Conservation (phyloP, 1,140 invertebrate genomes). For the Cherax destructor region DNA sequence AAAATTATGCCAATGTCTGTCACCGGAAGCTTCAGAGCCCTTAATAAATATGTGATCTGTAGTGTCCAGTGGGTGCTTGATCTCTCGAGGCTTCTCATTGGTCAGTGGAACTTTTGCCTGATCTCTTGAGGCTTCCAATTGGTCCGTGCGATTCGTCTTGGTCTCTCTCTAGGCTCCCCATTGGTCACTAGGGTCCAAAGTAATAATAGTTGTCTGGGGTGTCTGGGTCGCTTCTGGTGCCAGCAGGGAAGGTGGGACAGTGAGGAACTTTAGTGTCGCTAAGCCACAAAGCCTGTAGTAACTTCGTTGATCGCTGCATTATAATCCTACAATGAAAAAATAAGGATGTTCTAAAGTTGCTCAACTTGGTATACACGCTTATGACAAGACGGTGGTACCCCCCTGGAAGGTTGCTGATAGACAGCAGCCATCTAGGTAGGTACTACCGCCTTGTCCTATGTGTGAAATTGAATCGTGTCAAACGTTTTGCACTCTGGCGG, state of each 20-base stretch:
- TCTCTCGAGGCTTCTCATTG: slow-evolving; percentile 53
- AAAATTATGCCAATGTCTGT: neutral
- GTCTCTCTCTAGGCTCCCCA: slow-evolving; percentile 2
- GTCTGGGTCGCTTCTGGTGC: neutral
- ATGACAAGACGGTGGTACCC: no score
- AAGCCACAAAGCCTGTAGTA: neutral
- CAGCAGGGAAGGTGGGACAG: neutral
- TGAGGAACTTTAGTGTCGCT: neutral
- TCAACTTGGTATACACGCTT: no score
- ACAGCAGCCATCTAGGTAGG: no score
- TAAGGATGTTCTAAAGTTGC: no score
- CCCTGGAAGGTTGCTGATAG: no score
- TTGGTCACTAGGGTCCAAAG: slow-evolving; percentile 19
- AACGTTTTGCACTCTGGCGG: no score
- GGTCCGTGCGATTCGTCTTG: slow-evolving; percentile 13
- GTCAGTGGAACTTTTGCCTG: slow-evolving; percentile 35
- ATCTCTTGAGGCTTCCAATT: slow-evolving; percentile 13
- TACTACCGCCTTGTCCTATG: no score
- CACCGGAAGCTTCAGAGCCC: neutral
- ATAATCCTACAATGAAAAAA: no score
- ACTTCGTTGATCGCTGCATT: neutral
- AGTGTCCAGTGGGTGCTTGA: slow-evolving; percentile 23
- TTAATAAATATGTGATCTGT: neutral
- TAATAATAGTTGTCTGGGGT: neutral
- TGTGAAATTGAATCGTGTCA: no score